These are phyloP conservation scores for Proisotoma minuta DNA, from an alignment of 2,888 invertebrate species.

Conservation along the genomic window DNA sequence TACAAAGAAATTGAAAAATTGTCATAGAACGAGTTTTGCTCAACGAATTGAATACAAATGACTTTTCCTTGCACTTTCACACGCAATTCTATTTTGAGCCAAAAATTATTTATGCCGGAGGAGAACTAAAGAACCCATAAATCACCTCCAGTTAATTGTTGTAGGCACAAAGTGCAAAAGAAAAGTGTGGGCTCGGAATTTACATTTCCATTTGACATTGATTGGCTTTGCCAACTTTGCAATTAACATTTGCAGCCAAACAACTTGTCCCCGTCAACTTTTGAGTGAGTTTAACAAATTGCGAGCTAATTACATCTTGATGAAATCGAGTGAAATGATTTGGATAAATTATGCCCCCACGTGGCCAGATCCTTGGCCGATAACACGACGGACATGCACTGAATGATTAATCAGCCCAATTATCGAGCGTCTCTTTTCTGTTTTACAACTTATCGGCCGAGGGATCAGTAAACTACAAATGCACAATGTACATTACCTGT, in stretches of 20 bases:
- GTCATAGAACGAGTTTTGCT: no score
- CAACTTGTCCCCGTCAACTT: slow-evolving; percentile 9
- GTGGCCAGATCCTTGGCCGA: background rate
- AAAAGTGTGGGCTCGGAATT: no score
- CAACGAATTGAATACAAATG: no score
- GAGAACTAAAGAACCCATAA: no score
- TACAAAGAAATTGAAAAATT: no score
- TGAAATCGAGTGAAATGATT: background rate
- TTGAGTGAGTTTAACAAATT: slow-evolving; percentile 1
- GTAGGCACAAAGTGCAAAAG: no score
- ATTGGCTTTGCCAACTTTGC: background rate
- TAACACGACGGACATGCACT: slow-evolving; percentile 11
- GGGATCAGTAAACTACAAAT: slow-evolving; percentile 1
- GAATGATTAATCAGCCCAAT: slow-evolving; percentile 32
- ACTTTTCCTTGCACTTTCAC: no score
- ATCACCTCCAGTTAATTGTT: no score
- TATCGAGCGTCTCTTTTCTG: slow-evolving; percentile 23
- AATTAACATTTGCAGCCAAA: no score
- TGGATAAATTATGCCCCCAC: background rate
- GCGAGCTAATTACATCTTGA: background rate
- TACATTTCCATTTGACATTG: no score
- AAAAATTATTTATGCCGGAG: no score
- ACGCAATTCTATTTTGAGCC: no score
- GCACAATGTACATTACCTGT: background rate
- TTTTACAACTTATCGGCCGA: slow-evolving; percentile 4